A percentile compares a stretch with the other conserved stretches of the same genome.
These are phyloP conservation scores for Opisthograptis luteolata DNA, from an alignment of 2,888 invertebrate genomes.

Conservation along the genomic window DNA sequence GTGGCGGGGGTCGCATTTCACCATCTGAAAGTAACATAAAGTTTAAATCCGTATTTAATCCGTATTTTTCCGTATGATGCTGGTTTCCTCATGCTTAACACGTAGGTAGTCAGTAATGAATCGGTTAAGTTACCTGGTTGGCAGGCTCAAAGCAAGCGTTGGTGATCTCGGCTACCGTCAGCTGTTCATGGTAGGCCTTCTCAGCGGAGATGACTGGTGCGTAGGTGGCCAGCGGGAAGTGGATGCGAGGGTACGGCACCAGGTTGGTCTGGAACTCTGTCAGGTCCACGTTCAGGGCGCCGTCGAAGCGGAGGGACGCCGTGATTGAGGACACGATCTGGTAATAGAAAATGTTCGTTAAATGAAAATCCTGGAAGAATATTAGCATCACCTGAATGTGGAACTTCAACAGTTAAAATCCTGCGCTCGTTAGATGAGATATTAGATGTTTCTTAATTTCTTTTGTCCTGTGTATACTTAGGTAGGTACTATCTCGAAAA, in stretches of 20 bases:
- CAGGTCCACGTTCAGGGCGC: conserved; percentile 95
- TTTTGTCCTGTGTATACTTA: too few species aligned
- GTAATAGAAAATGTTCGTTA: too few species aligned
- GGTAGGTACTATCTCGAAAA: too few species aligned
- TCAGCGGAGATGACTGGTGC: conserved; percentile 96
- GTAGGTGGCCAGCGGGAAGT: conserved; percentile 96
- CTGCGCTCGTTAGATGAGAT: too few species aligned
- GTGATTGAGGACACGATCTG: conserved; percentile 97
- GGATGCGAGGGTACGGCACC: conserved; percentile 97
- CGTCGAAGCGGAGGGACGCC: conserved; percentile 95
- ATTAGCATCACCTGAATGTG: too few species aligned
- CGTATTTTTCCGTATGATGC: too few species aligned
- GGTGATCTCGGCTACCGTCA: conserved; percentile 96
- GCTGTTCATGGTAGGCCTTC: conserved; percentile 96
- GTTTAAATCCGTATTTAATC: too few species aligned
- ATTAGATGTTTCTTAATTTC: too few species aligned
- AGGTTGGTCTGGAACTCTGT: conserved; percentile 97
- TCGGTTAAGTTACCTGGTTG: conserved; percentile 90
- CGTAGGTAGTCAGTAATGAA: too few species aligned
- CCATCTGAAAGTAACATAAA: conserved; percentile 87
- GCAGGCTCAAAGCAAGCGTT: conserved; percentile 98
- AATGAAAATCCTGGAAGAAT: too few species aligned
- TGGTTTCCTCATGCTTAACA: too few species aligned
- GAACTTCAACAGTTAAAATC: too few species aligned
- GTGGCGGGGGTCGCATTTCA: conserved; percentile 95